Conservation (phyloP, 35 echinoderm and acorn worm species). For the Apostichopus californicus region DNA sequence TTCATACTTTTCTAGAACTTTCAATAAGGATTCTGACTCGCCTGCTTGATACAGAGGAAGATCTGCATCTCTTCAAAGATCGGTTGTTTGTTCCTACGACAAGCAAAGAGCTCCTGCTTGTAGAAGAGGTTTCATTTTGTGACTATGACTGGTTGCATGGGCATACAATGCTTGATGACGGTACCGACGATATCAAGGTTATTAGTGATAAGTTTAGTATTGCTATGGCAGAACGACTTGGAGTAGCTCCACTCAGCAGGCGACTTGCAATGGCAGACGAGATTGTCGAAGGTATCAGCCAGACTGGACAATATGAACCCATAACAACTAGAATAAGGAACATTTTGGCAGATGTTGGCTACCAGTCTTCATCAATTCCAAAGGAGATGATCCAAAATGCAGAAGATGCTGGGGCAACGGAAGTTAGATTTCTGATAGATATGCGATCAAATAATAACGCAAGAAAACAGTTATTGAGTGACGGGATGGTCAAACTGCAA, state of each 20-base stretch:
- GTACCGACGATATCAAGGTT: background rate
- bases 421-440: constrained; percentile 59
- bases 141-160: constrained; percentile 27
- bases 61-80: background rate
- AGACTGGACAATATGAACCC: constrained; percentile 54
- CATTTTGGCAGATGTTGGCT: constrained; percentile 35
- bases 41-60: constrained; percentile 16
- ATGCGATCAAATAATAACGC: background rate
- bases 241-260: constrained; percentile 5
- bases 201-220: constrained; percentile 19
- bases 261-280: constrained; percentile 35
- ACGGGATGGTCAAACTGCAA: constrained; percentile 46
- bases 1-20: constrained; percentile 2
- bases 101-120: background rate
- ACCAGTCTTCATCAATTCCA: constrained; percentile 44
- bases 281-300: constrained; percentile 39
- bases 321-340: constrained; percentile 42
- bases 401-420: constrained; percentile 65
- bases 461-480: background rate
- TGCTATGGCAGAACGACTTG: background rate
- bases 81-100: constrained; percentile 16
- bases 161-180: background rate
- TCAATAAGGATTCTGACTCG: constrained; percentile 29
- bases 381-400: constrained; percentile 63
- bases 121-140: constrained; percentile 11